phyloP scores from a whole-genome alignment of 2,113 vertebrate species.

The Spea bombifrons region DNA sequence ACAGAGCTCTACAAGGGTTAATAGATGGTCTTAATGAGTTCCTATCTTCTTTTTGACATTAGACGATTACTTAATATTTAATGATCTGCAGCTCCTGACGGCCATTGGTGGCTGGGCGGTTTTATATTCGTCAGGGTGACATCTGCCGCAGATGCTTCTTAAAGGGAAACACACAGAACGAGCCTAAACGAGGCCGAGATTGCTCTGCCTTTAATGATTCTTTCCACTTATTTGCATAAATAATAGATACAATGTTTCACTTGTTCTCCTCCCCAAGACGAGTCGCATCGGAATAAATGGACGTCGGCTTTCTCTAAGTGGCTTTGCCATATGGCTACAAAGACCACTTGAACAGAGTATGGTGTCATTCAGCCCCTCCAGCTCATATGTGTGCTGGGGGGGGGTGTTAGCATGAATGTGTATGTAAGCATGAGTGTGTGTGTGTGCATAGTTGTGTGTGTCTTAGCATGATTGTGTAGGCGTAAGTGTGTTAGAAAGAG shows the following conservation, averaged over 20 bases:
- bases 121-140: background rate
- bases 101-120: background rate
- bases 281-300: slow-evolving; percentile 73
- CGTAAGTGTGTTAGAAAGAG: too few species aligned
- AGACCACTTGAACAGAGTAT: slow-evolving; percentile 68
- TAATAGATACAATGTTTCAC: slow-evolving; percentile 71
- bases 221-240: slow-evolving; percentile 69
- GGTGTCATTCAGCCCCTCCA: background rate
- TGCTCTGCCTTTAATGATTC: slow-evolving; percentile 74
- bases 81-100: background rate
- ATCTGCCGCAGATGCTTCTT: slow-evolving; percentile 12
- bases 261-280: slow-evolving; percentile 72
- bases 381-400: background rate
- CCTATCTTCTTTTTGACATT: too few species aligned
- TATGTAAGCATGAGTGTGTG: too few species aligned
- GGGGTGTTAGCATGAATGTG: too few species aligned
- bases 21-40: background rate
- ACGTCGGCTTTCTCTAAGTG: slow-evolving; percentile 76
- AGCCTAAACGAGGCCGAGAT: slow-evolving; percentile 66
- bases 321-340: slow-evolving; percentile 81
- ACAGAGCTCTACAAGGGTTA: background rate
- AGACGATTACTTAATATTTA: slow-evolving; percentile 18
- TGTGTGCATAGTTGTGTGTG: too few species aligned
- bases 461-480: too few species aligned
- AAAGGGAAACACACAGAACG: background rate